These are phyloP conservation scores for Chloroceryle aenea DNA, from an alignment of 2,113 vertebrate genomes.

Conservation along the genomic window DNA sequence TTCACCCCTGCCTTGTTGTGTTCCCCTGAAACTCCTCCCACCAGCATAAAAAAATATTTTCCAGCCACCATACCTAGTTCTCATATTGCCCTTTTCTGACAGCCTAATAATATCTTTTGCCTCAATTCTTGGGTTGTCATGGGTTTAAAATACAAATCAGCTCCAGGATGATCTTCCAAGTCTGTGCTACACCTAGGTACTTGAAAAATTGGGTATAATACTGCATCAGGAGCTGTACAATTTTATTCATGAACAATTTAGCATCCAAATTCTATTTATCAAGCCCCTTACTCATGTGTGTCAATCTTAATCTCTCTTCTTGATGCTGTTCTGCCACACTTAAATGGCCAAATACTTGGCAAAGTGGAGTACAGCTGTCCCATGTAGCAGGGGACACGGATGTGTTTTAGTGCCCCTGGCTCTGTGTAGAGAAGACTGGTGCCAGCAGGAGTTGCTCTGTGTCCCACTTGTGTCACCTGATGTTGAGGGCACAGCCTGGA, in stretches of 20 bases:
- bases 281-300: rapidly evolving
- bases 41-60: not conserved
- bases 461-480: not conserved
- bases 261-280: not conserved
- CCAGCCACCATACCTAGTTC: not conserved
- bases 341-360: not conserved
- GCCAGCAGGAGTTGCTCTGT: not conserved
- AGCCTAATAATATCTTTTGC: not conserved
- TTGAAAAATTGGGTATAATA: not conserved
- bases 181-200: not conserved
- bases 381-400: not conserved
- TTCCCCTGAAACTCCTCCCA: not conserved
- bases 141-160: not conserved
- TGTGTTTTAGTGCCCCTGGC: not conserved
- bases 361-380: not conserved
- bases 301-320: not conserved
- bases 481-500: not conserved
- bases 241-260: not conserved
- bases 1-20: not conserved
- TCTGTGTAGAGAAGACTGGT: not conserved
- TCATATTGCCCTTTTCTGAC: not conserved
- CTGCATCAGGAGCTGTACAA: not conserved
- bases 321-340: rapidly evolving
- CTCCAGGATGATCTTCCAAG: not conserved
- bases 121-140: not conserved